Percentiles rank a stretch among this genome's conserved stretches.
Evolutionary conservation across 2,797 vertebrate genomes (phyloP).

Genomic region (Oreortyx pictus): DNA sequence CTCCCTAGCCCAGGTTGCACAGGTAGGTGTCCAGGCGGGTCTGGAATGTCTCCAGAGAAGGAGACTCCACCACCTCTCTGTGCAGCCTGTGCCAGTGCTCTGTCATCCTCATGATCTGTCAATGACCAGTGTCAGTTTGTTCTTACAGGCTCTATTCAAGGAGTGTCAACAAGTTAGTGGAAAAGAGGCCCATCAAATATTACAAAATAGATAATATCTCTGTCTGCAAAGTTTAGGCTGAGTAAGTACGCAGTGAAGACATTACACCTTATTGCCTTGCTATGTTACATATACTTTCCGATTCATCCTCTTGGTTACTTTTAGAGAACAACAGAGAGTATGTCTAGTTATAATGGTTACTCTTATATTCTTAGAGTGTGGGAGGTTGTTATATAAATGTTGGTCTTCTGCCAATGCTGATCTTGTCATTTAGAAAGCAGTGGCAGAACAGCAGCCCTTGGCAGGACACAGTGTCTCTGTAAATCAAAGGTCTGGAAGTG

Average conservation of each 20-base stretch:
- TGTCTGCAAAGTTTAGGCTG: background rate
- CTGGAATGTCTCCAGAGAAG: too few species aligned
- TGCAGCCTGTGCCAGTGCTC: too few species aligned
- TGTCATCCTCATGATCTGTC: background rate
- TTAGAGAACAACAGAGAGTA: background rate
- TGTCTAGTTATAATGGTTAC: background rate
- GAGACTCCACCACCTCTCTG: too few species aligned
- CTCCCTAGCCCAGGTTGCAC: too few species aligned
- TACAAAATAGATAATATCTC: background rate
- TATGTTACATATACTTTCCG: background rate
- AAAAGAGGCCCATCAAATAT: background rate
- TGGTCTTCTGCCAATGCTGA: background rate
- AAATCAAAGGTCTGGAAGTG: background rate
- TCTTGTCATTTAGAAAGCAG: background rate
- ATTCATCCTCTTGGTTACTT: background rate
- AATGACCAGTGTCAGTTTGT: background rate
- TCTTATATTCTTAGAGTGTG: background rate
- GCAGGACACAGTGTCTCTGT: background rate
- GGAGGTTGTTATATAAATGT: constrained; percentile 12
- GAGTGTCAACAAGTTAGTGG: background rate
- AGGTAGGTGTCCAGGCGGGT: too few species aligned
- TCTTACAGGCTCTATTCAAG: background rate
- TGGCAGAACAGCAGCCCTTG: background rate
- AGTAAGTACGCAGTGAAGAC: background rate
- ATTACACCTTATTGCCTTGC: background rate